Percentiles rank a stretch among this genome's conserved stretches.
phyloP scores from a whole-genome alignment of 2,888 invertebrate genomes.

The Lissonota sp. region DNA sequence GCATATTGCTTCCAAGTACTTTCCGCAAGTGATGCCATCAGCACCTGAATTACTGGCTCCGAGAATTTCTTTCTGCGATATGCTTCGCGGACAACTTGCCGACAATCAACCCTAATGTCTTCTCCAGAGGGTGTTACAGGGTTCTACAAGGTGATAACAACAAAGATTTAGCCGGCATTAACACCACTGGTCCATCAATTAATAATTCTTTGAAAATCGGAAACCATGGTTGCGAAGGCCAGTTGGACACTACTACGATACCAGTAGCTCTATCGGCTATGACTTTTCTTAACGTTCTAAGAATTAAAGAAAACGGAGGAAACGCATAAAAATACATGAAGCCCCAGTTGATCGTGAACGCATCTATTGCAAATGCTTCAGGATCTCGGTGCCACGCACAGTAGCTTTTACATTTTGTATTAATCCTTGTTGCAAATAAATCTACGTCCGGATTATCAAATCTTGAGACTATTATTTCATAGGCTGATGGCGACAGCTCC shows the following conservation, averaged over 20 bases:
- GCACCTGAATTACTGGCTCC: conserved; percentile 45
- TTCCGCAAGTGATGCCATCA: conserved; percentile 37
- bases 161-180: too few species aligned
- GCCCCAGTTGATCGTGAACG: conserved; percentile 56
- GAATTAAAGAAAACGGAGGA: conserved; percentile 50
- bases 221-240: conserved; percentile 43
- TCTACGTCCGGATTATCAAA: conserved; percentile 38
- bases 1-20: conserved; percentile 40
- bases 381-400: conserved; percentile 46
- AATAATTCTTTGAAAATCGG: too few species aligned
- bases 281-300: conserved; percentile 29
- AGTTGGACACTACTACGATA: conserved; percentile 23
- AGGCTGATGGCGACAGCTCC: conserved; percentile 16
- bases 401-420: conserved; percentile 42
- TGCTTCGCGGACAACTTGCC: conserved; percentile 32
- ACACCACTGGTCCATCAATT: too few species aligned
- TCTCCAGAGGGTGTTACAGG: conserved; percentile 5
- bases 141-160: conserved; percentile 36
- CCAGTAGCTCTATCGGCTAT: conserved; percentile 16
- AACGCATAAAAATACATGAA: conserved; percentile 59
- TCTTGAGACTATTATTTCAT: conserved; percentile 4
- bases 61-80: conserved; percentile 46
- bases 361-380: conserved; percentile 42
- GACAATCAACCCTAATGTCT: conserved; percentile 33
- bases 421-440: conserved; percentile 41